Evolutionary conservation across 1,140 invertebrate genomes (phyloP).

Genomic region (Leucophenga varia): DNA sequence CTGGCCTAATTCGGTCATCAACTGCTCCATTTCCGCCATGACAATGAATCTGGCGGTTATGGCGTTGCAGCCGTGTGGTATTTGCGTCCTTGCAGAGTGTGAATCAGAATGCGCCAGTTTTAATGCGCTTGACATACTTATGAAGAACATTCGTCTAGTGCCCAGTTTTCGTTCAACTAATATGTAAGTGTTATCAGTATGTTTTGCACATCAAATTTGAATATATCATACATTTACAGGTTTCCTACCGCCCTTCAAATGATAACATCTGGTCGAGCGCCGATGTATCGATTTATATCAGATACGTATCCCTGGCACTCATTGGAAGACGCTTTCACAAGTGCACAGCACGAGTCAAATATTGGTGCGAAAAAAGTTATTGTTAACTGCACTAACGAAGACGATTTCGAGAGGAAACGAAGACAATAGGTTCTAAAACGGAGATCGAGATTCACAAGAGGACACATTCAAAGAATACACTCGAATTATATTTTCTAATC

Average conservation of each 20-base stretch:
- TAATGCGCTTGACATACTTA: conserved; percentile 41
- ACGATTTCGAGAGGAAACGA: neutral
- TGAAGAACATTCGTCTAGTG: conserved; percentile 44
- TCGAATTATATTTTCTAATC: no score
- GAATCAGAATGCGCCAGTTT: conserved; percentile 39
- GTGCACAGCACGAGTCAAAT: conserved; percentile 35
- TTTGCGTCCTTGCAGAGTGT: conserved; percentile 41
- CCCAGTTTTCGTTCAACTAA: conserved; percentile 44
- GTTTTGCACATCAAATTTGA: neutral
- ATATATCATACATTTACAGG: no score
- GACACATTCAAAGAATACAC: no score
- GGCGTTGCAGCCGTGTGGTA: conserved; percentile 35
- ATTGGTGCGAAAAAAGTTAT: conserved; percentile 32
- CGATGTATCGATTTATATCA: conserved; percentile 33
- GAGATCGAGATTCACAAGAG: no score
- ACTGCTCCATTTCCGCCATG: conserved; percentile 34
- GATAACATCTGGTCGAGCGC: conserved; percentile 29
- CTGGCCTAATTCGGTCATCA: conserved; percentile 40
- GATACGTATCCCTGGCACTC: conserved; percentile 16
- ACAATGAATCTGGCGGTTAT: conserved; percentile 46
- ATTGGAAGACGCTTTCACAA: conserved; percentile 28
- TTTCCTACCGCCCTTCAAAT: conserved; percentile 39
- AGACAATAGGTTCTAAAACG: no score
- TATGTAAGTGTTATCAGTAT: conserved; percentile 22
- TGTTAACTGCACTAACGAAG: conserved; percentile 30